phyloP scores from a whole-genome alignment of 2,888 invertebrate species.

The Drosophila yooni region DNA sequence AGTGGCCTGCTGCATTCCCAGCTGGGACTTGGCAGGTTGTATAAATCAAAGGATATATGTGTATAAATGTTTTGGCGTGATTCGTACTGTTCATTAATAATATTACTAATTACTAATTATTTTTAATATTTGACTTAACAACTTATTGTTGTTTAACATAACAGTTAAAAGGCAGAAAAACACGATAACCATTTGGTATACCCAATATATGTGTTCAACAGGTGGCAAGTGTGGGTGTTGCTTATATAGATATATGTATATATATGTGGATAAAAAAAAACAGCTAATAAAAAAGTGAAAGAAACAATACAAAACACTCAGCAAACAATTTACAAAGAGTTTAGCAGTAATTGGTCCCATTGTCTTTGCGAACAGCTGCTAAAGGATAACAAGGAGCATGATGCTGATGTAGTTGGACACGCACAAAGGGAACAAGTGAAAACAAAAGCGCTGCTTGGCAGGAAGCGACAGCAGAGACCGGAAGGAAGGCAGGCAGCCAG shows the following conservation, averaged over 20 bases:
- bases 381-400: slow-evolving; percentile 46
- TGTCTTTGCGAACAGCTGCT: slow-evolving; percentile 49
- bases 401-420: slow-evolving; percentile 42
- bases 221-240: slow-evolving; percentile 1
- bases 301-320: slow-evolving; percentile 2
- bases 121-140: neutral
- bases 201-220: neutral
- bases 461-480: slow-evolving; percentile 23
- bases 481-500: slow-evolving; percentile 14
- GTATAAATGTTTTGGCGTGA: neutral
- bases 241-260: neutral
- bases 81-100: neutral
- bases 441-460: slow-evolving; percentile 38
- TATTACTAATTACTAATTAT: neutral
- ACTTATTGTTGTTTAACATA: neutral
- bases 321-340: slow-evolving; percentile 22
- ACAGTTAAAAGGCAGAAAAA: neutral
- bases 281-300: neutral
- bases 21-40: slow-evolving; percentile 1
- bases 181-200: neutral
- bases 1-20: neutral
- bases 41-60: neutral
- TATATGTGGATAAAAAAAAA: neutral
- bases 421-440: slow-evolving; percentile 33
- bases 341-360: slow-evolving; percentile 36